These are phyloP conservation scores for Notothenia rossii DNA, from an alignment of 2,113 vertebrate genomes.

Conservation along the genomic window DNA sequence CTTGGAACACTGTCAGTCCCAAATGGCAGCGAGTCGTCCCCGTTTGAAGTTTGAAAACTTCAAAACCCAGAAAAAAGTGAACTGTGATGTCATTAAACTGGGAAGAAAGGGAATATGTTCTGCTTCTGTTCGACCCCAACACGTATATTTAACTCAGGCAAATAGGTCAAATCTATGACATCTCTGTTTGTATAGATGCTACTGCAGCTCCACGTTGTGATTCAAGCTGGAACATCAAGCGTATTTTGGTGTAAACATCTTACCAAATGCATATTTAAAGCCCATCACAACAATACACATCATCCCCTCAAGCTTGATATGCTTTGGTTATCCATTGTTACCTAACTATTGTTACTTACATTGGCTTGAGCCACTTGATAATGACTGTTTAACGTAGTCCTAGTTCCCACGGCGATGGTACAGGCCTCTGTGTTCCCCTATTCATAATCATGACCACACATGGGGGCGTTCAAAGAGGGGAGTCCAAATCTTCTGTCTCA, in stretches of 20 bases:
- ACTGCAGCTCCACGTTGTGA: neutral
- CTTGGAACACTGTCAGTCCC: slow-evolving; percentile 51
- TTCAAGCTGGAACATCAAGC: neutral
- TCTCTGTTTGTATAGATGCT: neutral
- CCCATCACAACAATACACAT: slow-evolving; percentile 40
- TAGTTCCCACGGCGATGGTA: slow-evolving; percentile 76
- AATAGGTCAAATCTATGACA: slow-evolving; percentile 23
- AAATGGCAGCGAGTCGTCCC: slow-evolving; percentile 31
- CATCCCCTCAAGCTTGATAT: slow-evolving; percentile 28
- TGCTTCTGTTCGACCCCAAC: neutral
- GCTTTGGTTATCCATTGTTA: slow-evolving; percentile 51
- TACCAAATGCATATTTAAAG: slow-evolving; percentile 37
- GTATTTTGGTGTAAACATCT: slow-evolving; percentile 42
- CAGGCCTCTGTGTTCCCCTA: slow-evolving; percentile 46
- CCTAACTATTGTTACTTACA: slow-evolving; percentile 68
- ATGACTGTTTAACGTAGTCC: slow-evolving; percentile 78
- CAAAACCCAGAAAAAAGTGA: slow-evolving; percentile 27
- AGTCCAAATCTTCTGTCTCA: slow-evolving; percentile 40
- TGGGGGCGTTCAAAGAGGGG: slow-evolving; percentile 45
- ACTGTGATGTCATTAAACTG: slow-evolving; percentile 38
- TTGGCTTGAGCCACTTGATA: slow-evolving; percentile 68
- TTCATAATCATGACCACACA: slow-evolving; percentile 69
- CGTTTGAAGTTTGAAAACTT: slow-evolving; percentile 57
- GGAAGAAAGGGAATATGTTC: neutral
- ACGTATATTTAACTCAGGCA: neutral